Evolutionary conservation across 2,888 invertebrate genomes (phyloP).

Genomic region (Chloroclystis v-ata): DNA sequence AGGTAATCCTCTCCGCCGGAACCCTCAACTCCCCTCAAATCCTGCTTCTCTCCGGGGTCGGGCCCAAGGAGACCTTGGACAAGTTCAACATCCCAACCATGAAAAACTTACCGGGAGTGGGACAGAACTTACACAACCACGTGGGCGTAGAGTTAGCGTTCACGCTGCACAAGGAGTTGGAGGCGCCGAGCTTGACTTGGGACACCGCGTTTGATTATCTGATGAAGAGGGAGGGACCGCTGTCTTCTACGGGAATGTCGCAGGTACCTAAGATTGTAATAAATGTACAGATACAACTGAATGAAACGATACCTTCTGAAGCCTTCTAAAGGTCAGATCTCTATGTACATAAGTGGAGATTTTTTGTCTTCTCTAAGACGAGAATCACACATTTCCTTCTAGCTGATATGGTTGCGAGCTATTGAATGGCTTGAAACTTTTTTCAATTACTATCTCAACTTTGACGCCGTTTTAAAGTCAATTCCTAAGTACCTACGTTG

Average conservation of each 20-base stretch:
- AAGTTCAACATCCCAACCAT: slow-evolving; percentile 78
- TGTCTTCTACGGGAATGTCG: slow-evolving; percentile 82
- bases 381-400: too few species aligned
- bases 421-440: too few species aligned
- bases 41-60: slow-evolving; percentile 82
- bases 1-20: slow-evolving; percentile 80
- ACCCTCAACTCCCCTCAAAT: slow-evolving; percentile 83
- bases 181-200: slow-evolving; percentile 79
- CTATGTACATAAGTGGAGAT: too few species aligned
- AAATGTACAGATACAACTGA: too few species aligned
- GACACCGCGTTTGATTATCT: slow-evolving; percentile 80
- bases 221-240: slow-evolving; percentile 77
- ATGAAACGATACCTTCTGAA: too few species aligned
- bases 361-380: too few species aligned
- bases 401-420: too few species aligned
- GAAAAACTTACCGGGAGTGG: slow-evolving; percentile 82
- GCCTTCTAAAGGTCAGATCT: too few species aligned
- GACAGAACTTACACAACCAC: slow-evolving; percentile 83
- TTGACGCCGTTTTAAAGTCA: too few species aligned
- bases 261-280: slow-evolving; percentile 72
- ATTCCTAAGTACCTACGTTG: too few species aligned
- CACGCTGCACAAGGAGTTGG: slow-evolving; percentile 68
- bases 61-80: slow-evolving; percentile 79
- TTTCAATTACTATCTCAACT: too few species aligned
- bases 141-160: slow-evolving; percentile 80